Conservation (phyloP, 2,797 vertebrate genomes). For the Parauchenoglanis punctatus region DNA sequence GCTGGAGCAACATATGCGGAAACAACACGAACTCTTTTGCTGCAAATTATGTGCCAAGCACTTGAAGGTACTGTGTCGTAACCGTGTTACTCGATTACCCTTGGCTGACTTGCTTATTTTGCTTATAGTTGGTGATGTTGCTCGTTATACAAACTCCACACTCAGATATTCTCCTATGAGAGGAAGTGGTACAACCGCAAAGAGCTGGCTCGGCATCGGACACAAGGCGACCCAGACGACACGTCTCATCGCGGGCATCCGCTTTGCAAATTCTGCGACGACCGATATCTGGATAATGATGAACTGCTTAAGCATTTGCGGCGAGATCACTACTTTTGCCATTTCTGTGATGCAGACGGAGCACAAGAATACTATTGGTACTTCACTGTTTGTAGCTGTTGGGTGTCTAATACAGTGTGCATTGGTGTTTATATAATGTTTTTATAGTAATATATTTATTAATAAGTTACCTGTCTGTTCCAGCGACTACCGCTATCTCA, state of each 20-base stretch:
- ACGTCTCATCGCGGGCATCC: slow-evolving; percentile 96
- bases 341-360: slow-evolving; percentile 95
- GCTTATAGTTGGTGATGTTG: neutral
- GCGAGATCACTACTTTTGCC: slow-evolving; percentile 96
- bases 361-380: slow-evolving; percentile 97
- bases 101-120: neutral
- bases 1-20: slow-evolving; percentile 95
- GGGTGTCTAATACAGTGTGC: neutral
- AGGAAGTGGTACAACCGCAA: slow-evolving; percentile 96
- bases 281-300: slow-evolving; percentile 95
- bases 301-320: slow-evolving; percentile 94
- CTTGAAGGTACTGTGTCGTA: slow-evolving; percentile 82
- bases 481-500: slow-evolving; percentile 92
- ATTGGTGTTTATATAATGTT: neutral
- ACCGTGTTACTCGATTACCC: neutral
- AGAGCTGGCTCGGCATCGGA: slow-evolving; percentile 92
- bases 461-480: neutral
- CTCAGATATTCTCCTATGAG: slow-evolving; percentile 91
- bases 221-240: slow-evolving; percentile 93
- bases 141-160: neutral
- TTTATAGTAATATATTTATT: neutral
- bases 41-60: slow-evolving; percentile 95
- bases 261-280: slow-evolving; percentile 96
- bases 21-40: slow-evolving; percentile 94
- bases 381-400: neutral